Conservation (phyloP, 2,888 invertebrate species). For the Agriopis marginaria region DNA sequence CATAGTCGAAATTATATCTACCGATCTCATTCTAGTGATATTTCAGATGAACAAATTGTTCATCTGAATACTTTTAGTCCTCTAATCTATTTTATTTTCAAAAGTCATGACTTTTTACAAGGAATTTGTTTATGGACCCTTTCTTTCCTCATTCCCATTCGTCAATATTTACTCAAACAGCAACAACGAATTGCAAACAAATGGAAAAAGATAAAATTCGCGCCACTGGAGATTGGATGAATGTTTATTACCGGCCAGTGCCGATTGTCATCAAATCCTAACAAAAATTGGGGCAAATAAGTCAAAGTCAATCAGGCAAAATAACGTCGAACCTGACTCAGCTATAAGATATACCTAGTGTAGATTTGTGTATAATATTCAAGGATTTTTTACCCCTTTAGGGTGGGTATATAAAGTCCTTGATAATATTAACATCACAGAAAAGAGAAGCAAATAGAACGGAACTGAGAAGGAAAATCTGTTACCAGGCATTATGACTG, state of each 20-base stretch:
- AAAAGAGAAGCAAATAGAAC: too few species aligned
- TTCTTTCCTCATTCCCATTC: constrained; percentile 16
- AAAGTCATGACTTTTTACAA: not conserved
- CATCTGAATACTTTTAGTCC: not conserved
- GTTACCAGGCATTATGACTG: too few species aligned
- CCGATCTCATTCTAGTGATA: too few species aligned
- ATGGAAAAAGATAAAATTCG: constrained; percentile 51
- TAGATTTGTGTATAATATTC: too few species aligned
- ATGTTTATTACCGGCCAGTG: constrained; percentile 49
- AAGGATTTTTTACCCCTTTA: too few species aligned
- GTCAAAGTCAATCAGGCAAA: not conserved
- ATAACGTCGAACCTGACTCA: not conserved
- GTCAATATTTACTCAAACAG: constrained; percentile 30
- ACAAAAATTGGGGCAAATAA: not conserved
- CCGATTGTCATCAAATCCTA: not conserved
- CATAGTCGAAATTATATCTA: too few species aligned
- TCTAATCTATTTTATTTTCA: not conserved
- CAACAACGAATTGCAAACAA: constrained; percentile 37
- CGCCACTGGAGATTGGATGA: constrained; percentile 44
- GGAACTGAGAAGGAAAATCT: too few species aligned
- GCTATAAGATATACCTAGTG: not conserved
- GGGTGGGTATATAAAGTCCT: too few species aligned
- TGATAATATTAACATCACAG: too few species aligned
- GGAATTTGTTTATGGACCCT: not conserved
- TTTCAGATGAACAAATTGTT: too few species aligned